phyloP scores from a whole-genome alignment of 2,797 vertebrate genomes.

The Knipowitschia caucasica region DNA sequence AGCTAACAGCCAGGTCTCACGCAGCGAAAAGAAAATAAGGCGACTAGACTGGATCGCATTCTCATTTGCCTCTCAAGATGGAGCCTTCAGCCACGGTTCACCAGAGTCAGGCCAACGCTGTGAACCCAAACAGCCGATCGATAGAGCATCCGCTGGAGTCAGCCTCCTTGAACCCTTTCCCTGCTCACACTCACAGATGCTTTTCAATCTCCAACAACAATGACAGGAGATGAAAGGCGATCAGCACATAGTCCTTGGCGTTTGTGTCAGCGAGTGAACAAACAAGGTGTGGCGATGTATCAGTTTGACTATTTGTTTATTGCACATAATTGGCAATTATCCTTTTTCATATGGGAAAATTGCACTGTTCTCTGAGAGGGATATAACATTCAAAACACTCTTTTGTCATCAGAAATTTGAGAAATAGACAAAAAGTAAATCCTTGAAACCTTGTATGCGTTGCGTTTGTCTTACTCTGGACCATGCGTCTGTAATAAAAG shows the following conservation, averaged over 20 bases:
- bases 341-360: too few relatives aligned
- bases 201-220: conserved; percentile 35
- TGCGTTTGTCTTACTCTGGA: too few relatives aligned
- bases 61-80: conserved; percentile 52
- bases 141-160: conserved; percentile 68
- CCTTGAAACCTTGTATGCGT: too few relatives aligned
- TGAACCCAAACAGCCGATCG: conserved; percentile 70
- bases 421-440: too few relatives aligned
- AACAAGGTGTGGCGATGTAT: background rate
- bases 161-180: conserved; percentile 59
- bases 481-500: too few relatives aligned
- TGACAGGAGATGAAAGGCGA: conserved; percentile 20
- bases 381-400: too few relatives aligned
- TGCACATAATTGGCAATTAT: background rate
- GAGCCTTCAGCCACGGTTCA: conserved; percentile 59
- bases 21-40: conserved; percentile 22
- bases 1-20: background rate
- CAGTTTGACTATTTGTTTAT: background rate
- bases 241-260: conserved; percentile 9
- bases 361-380: too few relatives aligned
- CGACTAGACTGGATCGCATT: conserved; percentile 44
- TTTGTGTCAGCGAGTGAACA: background rate
- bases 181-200: conserved; percentile 25
- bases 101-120: conserved; percentile 56
- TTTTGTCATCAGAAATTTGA: too few relatives aligned